Evolutionary conservation across 2,888 invertebrate species (phyloP), one percentile per base, ranked within the genome.

Genomic region (Axea sp.): DNA sequence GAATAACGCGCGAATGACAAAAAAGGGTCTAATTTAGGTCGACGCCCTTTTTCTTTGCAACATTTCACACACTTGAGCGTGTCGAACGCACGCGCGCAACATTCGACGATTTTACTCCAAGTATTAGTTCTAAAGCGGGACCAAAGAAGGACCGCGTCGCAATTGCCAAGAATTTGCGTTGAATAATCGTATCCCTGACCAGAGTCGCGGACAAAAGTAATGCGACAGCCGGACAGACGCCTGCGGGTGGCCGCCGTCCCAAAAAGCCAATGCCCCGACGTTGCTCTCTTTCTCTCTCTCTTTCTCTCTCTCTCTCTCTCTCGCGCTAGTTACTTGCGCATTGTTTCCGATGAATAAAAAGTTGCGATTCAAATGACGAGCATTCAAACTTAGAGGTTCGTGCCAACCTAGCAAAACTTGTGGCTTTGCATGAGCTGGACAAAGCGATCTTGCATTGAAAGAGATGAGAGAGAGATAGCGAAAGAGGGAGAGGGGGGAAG

Each of bases 361-460:
- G 65, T 74, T 71, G 76, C 76, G 79, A 81, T 80, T 77, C 79
- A 80, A 81, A 81, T 81, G 80, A 80, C 77, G 77, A 75, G 79
- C 76, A 81, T 80, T 81, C 81, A 81, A 81, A 80, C 59, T 65
- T 39, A 74, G 60, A 76, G 75, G 78, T 78, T 77, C 76, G 77
- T 80, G 81, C 81, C 80, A 82, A 81, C 78, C 72, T 73, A 71
- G 76, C 80, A 78, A 80, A 81, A 80, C 77, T 81, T 77, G 78
- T 68, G 75, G 75, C 73, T 75, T 71, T 72, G 26, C 65, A 49
- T 39, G 64, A 45, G 62, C 68, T 51, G 68, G 60, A 51, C 39
- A 47, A 41, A 68, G 55, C 47, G 69, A 45, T 60, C 45, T 59
- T 17, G 28, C 28, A 45, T 53, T 55, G 60, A 65, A 60, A 43